Conservation (phyloP, 23 tunicate species). For the Diplosoma virens region DNA sequence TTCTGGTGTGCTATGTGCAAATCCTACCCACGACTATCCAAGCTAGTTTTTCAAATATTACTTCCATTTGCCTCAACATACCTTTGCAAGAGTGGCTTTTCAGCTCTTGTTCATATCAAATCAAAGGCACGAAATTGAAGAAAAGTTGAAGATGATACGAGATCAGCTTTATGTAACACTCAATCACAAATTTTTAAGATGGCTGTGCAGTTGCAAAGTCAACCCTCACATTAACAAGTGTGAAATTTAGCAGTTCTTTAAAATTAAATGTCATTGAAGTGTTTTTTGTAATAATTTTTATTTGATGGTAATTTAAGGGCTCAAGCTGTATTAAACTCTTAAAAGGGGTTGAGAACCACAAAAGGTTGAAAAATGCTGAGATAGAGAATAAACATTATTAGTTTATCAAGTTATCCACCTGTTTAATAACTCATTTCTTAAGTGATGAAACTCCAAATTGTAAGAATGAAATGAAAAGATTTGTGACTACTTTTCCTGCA, state of each 20-base stretch:
- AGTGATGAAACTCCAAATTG: too few relatives aligned
- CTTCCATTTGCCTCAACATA: slow-evolving; percentile 38
- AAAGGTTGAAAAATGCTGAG: slow-evolving; percentile 27
- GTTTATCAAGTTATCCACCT: too few relatives aligned
- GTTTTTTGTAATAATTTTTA: slow-evolving; percentile 20
- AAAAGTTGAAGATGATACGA: slow-evolving; percentile 40
- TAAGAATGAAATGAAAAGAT: too few relatives aligned
- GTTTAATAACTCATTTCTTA: too few relatives aligned
- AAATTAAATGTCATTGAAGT: slow-evolving; percentile 5
- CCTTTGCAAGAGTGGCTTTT: slow-evolving; percentile 34
- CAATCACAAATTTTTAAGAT: slow-evolving; percentile 37
- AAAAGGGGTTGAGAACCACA: slow-evolving; percentile 29
- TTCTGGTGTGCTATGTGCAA: slow-evolving; percentile 38
- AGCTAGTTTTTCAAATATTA: slow-evolving; percentile 24
- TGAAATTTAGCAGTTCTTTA: slow-evolving; percentile 7
- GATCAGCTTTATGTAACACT: slow-evolving; percentile 46
- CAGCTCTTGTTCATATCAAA: slow-evolving; percentile 51
- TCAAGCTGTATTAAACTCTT: slow-evolving; percentile 2
- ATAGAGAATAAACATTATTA: too few relatives aligned
- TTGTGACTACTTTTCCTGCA: too few relatives aligned
- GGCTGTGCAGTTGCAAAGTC: slow-evolving; percentile 26
- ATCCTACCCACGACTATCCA: slow-evolving; percentile 32
- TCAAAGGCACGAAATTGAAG: slow-evolving; percentile 43
- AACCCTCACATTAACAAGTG: slow-evolving; percentile 28
- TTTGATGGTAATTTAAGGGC: background rate